Base-by-base conservation (phyloP, 1,140 invertebrate genomes). In the Brachionus manjavacas region DNA sequence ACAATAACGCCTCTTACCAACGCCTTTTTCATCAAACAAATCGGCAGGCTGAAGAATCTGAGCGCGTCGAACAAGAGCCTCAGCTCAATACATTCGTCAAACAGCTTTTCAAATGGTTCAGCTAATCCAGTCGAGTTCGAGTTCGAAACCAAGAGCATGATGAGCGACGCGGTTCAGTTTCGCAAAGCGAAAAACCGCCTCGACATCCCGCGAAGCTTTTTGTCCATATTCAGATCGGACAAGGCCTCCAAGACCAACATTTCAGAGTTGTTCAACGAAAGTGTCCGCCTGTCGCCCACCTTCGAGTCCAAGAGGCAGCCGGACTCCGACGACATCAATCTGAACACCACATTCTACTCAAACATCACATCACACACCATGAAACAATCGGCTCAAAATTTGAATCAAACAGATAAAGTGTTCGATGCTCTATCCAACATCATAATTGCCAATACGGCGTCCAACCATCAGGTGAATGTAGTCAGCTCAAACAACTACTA, bases 1-100 rank as follows among this genome's bases (percentile, higher is more conserved):
- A 81, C 79, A 20, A 81, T 81, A 16, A 81, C 79, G 23, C 79
- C 79, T n/a, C 39, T 81, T 2, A 81, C 79, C 20, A 81, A 81
- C 31, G 79, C 79, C 6, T 64, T 64, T 41, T 81, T 81, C 25
- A 1, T 81, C 55, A 81, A 66, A 68, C 79, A 81, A 35, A 31
- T 81, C 1, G 60, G 41, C 23, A 39, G 43, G 31, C 14, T 68
- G 35, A 81, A 64, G 14, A 52, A 39, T 12, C 16, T 64, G 39
- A 46, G 70, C 31, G 31, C 25, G 1, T 81, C 79, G 0, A 64
- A 60, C 39, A 80, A 81, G 20, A 81, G 52, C 25, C 20, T 64
- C 4, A 81, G 39, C 52, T 81, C 79, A 3, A 68, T 60, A 23
- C 35, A 60, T n/a, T 81, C 79, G 46, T 39, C 55, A 14, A 80